Percentiles rank a stretch among this genome's conserved stretches.
Evolutionary conservation across 2,113 vertebrate species (phyloP).

Genomic region (Vulpes vulpes): DNA sequence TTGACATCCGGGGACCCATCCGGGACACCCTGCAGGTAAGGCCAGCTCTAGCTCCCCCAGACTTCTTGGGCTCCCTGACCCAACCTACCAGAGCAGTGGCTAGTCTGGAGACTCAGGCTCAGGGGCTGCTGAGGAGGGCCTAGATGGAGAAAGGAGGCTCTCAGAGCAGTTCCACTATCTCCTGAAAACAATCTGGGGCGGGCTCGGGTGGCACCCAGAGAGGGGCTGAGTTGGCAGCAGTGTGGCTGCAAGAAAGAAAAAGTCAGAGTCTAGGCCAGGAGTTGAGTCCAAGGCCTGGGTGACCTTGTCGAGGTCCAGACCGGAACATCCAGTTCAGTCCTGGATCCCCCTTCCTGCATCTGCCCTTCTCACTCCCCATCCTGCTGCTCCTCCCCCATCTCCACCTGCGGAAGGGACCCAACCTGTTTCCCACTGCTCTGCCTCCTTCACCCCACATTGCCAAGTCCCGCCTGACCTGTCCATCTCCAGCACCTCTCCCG

Average conservation of each 20-base stretch:
- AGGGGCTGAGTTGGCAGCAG: not conserved
- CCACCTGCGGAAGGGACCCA: not conserved
- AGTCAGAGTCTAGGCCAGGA: not conserved
- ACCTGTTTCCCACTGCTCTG: not conserved
- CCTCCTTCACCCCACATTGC: not conserved
- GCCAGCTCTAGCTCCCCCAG: not conserved
- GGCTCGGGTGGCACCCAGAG: not conserved
- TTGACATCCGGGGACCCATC: constrained; percentile 85
- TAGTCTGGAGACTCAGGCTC: not conserved
- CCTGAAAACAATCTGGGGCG: not conserved
- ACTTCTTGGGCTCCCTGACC: not conserved
- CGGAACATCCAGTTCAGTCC: not conserved
- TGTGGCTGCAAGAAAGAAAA: not conserved
- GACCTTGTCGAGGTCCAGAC: not conserved
- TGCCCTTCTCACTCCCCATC: not conserved
- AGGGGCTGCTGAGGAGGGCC: not conserved
- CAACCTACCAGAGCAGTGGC: not conserved
- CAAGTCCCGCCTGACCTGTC: not conserved
- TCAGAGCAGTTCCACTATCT: not conserved
- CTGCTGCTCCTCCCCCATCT: not conserved
- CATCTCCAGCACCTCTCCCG: not conserved
- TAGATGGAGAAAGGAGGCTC: not conserved
- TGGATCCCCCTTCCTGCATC: not conserved
- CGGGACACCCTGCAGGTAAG: constrained; percentile 89
- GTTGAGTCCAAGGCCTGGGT: not conserved